Evolutionary conservation across 2,888 invertebrate species (phyloP).

Genomic region (Torymus auratus): DNA sequence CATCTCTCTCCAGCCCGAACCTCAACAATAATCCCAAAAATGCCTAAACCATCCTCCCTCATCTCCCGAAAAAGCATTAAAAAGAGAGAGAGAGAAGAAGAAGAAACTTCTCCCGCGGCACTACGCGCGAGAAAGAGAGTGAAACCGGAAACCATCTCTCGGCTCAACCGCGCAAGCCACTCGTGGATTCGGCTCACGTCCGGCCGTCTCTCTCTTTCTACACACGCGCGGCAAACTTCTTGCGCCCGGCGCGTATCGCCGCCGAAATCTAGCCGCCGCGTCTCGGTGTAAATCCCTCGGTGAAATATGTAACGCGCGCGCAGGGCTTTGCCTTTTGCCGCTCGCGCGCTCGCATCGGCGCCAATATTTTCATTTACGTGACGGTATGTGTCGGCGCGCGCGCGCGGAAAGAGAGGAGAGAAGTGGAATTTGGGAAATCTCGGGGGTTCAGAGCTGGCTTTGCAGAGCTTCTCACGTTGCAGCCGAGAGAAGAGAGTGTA

Average conservation of each 20-base stretch:
- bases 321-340: constrained; percentile 9
- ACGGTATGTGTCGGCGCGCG: constrained; percentile 16
- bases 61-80: too few relatives aligned
- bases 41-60: too few relatives aligned
- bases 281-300: constrained; percentile 4
- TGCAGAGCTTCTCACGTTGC: too few relatives aligned
- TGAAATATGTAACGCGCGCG: constrained; percentile 25
- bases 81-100: too few relatives aligned
- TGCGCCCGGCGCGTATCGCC: constrained; percentile 13
- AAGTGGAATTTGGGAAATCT: constrained; percentile 22
- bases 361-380: constrained; percentile 58
- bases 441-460: too few relatives aligned
- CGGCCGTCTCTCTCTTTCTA: constrained; percentile 36
- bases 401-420: not conserved
- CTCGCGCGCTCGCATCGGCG: constrained; percentile 26
- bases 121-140: constrained; percentile 40
- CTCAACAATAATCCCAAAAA: too few relatives aligned
- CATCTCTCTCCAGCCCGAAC: too few relatives aligned
- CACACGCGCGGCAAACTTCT: constrained; percentile 34
- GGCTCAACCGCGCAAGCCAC: constrained; percentile 53
- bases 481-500: too few relatives aligned
- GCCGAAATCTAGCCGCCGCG: constrained; percentile 40
- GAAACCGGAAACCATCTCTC: constrained; percentile 65
- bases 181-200: constrained; percentile 67
- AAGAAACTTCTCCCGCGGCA: too few relatives aligned